A percentile compares a stretch with the other conserved stretches of the same genome.
These are phyloP conservation scores for Galendromus occidentalis DNA, from an alignment of 1,140 invertebrate genomes.

Conservation along the genomic window DNA sequence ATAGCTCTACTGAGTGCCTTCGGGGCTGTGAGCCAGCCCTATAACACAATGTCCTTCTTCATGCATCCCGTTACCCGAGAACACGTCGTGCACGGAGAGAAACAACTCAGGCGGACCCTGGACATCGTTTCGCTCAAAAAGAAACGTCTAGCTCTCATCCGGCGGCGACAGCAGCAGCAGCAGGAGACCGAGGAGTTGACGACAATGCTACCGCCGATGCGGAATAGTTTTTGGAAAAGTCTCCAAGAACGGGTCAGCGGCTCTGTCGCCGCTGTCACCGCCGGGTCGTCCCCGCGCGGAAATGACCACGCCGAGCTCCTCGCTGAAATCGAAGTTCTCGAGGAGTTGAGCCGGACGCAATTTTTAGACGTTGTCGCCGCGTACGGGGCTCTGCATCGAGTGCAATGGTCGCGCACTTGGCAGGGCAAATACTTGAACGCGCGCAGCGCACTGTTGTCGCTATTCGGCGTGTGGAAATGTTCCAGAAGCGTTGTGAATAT, in stretches of 20 bases:
- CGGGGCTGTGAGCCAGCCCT: conserved; percentile 98
- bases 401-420: conserved; percentile 86
- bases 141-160: conserved; percentile 40
- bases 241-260: no score
- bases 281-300: no score
- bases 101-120: conserved; percentile 77
- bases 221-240: no score
- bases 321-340: conserved; percentile 62
- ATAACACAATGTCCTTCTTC: conserved; percentile 96
- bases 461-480: conserved; percentile 98
- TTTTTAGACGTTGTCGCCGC: conserved; percentile 89
- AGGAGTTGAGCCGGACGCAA: conserved; percentile 76
- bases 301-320: conserved; percentile 32
- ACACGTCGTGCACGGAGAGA: conserved; percentile 71
- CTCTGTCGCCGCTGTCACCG: no score
- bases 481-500: conserved; percentile 97
- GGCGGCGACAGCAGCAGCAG: no score
- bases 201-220: no score
- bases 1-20: conserved; percentile 98
- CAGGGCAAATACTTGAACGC: conserved; percentile 98
- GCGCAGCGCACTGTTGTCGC: conserved; percentile 91
- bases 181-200: conserved; percentile 36
- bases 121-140: conserved; percentile 94
- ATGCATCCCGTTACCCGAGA: conserved; percentile 73
- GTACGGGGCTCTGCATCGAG: conserved; percentile 70